Base-by-base conservation (phyloP, 2,888 invertebrate genomes). In the Cataglyphis livida region DNA sequence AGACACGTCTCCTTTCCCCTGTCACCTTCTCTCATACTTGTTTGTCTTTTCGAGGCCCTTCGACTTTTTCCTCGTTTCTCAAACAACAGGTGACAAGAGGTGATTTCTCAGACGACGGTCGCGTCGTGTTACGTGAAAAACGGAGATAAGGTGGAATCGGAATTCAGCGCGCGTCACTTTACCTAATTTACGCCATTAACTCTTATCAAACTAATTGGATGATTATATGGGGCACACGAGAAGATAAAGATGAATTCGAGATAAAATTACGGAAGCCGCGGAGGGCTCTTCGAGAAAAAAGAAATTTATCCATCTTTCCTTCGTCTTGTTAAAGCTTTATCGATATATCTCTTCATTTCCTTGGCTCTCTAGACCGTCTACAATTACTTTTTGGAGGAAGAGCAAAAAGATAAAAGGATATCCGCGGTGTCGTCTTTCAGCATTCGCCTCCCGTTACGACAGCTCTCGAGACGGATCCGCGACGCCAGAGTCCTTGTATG, bases 311-410 rank as follows among this genome's bases (percentile, higher is more conserved):
- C 71, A 6, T 44, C 59, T 48, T 15, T 28, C 59, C 18, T 44
- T 61, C 76, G 41, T 75, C 76, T 35, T 6, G 59, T 79, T 79
- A 79, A 79, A 79, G 78, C 78, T 79, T 79, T 48, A 59, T 71
- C 78, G 78, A 79, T 79, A 79, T 79, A 79, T 71, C 78, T 79
- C 78, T 59, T 79, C 78, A 5, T 51, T 51, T 35, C 35, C 28
- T n/a, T 28, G 44, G n/a, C 5, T 38, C 65, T 64, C 25, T 44
- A 35, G 35, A 64, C 28, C 66, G 4, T 76, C 68, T 68, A 32
- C 68, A 41, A 57, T 28, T 57, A 76, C 44, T 48, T 35, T 35
- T 35, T 35, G 71, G 70, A 70, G 78, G 59, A 78, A 44, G 70
- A 78, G 78, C 59, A n/a, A 70, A 35, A 78, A 59, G 78, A 70